Evolutionary conservation across 2,888 invertebrate genomes (phyloP).

Genomic region (Malacosoma neustria): DNA sequence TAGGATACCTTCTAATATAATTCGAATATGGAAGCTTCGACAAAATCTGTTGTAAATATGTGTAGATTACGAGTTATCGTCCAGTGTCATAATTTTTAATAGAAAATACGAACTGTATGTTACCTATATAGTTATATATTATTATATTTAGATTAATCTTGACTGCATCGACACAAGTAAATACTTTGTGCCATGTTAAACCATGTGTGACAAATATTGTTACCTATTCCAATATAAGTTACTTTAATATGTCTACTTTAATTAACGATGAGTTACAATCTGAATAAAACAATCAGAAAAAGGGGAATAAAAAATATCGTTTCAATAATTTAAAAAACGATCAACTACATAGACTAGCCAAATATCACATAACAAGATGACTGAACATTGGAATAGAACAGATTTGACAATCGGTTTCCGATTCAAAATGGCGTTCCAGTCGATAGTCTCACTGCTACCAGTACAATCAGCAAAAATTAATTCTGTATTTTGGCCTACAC

Average conservation of each 20-base stretch:
- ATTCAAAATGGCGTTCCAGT: no score
- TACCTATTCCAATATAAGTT: background rate
- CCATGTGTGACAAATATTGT: slow-evolving; percentile 10
- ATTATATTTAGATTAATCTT: background rate
- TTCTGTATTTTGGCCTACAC: no score
- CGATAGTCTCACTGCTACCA: no score
- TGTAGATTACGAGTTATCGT: slow-evolving; percentile 37
- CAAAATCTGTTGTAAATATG: slow-evolving; percentile 59
- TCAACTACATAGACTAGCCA: no score
- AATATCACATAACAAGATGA: no score
- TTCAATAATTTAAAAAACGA: no score
- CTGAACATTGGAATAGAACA: no score
- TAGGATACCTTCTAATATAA: background rate
- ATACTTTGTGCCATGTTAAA: slow-evolving; percentile 61
- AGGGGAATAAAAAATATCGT: no score
- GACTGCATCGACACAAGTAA: slow-evolving; percentile 49
- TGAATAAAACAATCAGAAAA: no score
- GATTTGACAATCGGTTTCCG: no score
- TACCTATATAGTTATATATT: background rate
- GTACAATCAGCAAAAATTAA: no score
- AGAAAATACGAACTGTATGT: slow-evolving; percentile 1
- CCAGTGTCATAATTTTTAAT: slow-evolving; percentile 62
- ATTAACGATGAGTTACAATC: background rate
- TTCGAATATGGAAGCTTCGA: no score
- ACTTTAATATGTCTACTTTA: background rate